These are phyloP conservation scores for Cheilosia impressa DNA, from an alignment of 2,888 invertebrate species.

Conservation along the genomic window DNA sequence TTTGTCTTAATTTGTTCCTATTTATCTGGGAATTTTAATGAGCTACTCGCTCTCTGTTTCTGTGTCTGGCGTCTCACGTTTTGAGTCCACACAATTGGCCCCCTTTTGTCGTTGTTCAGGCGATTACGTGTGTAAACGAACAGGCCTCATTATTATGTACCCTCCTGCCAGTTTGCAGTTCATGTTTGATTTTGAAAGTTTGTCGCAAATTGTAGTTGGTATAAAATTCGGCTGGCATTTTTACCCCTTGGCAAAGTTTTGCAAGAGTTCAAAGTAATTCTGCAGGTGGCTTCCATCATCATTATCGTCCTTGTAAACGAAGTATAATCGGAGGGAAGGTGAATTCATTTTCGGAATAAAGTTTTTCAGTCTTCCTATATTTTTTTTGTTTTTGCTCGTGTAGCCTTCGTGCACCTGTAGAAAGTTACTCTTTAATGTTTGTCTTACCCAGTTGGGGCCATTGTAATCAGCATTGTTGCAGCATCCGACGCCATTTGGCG, in stretches of 20 bases:
- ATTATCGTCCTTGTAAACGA: conserved; percentile 29
- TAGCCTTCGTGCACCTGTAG: conserved; percentile 32
- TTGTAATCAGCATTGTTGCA: conserved; percentile 60
- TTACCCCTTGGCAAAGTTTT: background rate
- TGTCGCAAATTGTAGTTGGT: conserved; percentile 31
- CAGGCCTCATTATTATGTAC: conserved; percentile 14
- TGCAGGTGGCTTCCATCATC: conserved; percentile 44
- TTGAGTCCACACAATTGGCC: background rate
- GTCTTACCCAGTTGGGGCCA: conserved; percentile 19
- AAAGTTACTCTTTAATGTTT: conserved; percentile 33
- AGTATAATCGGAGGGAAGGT: background rate
- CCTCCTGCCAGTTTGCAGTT: background rate
- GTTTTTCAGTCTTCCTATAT: background rate
- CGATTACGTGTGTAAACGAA: conserved; percentile 47
- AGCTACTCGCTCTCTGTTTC: conserved; percentile 24
- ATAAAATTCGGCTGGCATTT: background rate
- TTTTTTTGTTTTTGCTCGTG: background rate
- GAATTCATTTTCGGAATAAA: conserved; percentile 21
- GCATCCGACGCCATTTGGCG: conserved; percentile 40
- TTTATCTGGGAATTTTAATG: conserved; percentile 59
- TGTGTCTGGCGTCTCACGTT: conserved; percentile 11
- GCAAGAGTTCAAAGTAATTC: conserved; percentile 27
- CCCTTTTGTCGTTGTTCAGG: background rate
- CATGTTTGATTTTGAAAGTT: conserved; percentile 57
- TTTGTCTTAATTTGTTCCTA: conserved; percentile 33